Evolutionary conservation across 2,797 vertebrate species (phyloP), one percentile per base, ranked within the genome.

Genomic region (Sebastes goodei): DNA sequence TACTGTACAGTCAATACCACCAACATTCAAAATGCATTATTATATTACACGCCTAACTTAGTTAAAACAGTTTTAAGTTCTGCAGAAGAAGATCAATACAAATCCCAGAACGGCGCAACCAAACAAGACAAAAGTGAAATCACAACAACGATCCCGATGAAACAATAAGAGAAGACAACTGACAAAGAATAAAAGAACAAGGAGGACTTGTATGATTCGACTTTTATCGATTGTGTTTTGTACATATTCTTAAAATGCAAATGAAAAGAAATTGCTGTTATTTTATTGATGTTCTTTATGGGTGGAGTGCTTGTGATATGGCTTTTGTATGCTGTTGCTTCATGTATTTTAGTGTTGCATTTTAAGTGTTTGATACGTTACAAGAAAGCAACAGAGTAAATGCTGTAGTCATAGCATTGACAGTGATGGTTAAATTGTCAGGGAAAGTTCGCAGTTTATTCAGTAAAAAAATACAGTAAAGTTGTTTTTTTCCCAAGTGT

Each of bases 101-200:
- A 55, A 71, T 71, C 11, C 0, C 53, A 68, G 17, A 73, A 3
- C 15, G 46, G 38, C 27, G 29, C n/a, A 49, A 38, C 32, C 35
- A 67, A 83, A 76, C 59, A 55, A 66, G 52, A 56, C 73, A n/a
- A 73, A 63, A 77, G 73, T 52, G 20, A 63, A 32, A 72, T 21
- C 29, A 60, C 4, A 5, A 66, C 11, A 21, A 49, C 23, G 49
- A 79, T 2, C 2, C 25, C 7, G 7, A 52, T 52, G 46, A 52
- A 52, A 52, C 46, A 52, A n/a, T 52, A 23, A 71, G 10, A 68
- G 23, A 71, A 17, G 55, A 23, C 3, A 21, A 67, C 35, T 81
- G 25, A 55, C 52, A 78, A 68, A 69, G 74, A 74, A 80, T 65
- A 30, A 74, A 83, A 60, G 29, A 74, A 52, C 27, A 62, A 71